phyloP scores from a whole-genome alignment of 2,797 vertebrate genomes.

The Labroides dimidiatus region DNA sequence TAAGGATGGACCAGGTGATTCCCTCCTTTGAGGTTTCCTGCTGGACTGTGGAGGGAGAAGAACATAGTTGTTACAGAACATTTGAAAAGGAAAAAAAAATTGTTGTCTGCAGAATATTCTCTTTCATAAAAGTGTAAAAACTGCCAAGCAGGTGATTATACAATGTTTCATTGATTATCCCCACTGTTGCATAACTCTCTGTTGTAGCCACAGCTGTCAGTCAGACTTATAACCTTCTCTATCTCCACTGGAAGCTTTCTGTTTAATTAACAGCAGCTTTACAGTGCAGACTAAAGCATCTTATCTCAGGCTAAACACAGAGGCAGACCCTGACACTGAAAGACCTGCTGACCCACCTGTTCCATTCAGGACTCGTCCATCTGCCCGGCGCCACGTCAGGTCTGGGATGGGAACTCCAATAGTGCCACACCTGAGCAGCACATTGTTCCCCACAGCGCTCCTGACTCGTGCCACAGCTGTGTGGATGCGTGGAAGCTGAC shows the following conservation, averaged over 20 bases:
- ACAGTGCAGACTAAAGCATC: constrained; percentile 44
- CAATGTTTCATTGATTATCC: constrained; percentile 47
- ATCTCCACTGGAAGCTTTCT: constrained; percentile 47
- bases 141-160: constrained; percentile 25
- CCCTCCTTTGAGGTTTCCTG: constrained; percentile 94
- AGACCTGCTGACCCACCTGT: constrained; percentile 86
- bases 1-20: constrained; percentile 94
- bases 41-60: constrained; percentile 84
- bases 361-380: constrained; percentile 88
- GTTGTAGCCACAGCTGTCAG: constrained; percentile 55
- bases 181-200: constrained; percentile 50
- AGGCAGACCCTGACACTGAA: neutral
- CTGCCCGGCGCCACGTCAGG: constrained; percentile 91
- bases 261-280: constrained; percentile 64
- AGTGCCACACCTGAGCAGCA: constrained; percentile 93
- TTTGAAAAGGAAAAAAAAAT: neutral
- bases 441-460: constrained; percentile 91
- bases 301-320: constrained; percentile 27
- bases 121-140: constrained; percentile 24
- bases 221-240: constrained; percentile 55
- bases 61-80: neutral
- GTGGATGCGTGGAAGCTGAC: constrained; percentile 90
- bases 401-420: constrained; percentile 93
- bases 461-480: constrained; percentile 89
- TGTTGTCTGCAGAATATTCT: neutral